Base-by-base conservation (phyloP, 2,888 invertebrate genomes). In the Sturmia bella region DNA sequence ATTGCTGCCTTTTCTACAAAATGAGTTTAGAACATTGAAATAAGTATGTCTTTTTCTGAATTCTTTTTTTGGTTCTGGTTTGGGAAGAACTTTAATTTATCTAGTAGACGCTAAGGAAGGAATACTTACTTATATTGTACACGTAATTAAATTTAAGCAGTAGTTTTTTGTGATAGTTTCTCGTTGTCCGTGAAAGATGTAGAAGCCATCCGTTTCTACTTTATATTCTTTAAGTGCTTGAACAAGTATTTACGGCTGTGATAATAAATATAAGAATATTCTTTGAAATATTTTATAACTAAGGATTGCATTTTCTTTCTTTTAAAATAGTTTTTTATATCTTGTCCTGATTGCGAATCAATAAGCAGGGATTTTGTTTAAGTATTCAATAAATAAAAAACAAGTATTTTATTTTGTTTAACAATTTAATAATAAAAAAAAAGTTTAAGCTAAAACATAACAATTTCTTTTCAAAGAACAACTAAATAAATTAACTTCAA, bases 201-300 rank as follows among this genome's bases (percentile, higher is more conserved):
- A 45, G 61, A 17, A 41, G 72, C 52, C 72, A 15, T n/a, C 19
- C 17, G 17, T 54, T 63, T 63, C 19, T 63, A 13, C 27, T 50
- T 50, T 7, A 37, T 54, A 19, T 66, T 68, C 41, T 68, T 21
- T 54, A 56, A 72, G 52, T 48, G 15, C 66, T 66, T 59, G 37
- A 57, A 32, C 57, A 74, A 74, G 73, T 64, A 78, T 82, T 82
- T 82, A 70, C 54, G 64, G 70, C 82, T 82, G 82, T 82, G 82
- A 82, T 82, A 82, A 82, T 82, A 82, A 78, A 78, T 82, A 72
- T 75, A 70, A 78, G 69, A 73, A 63, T 24, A 56, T 41, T 66
- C n/a, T 70, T 45, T 13, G 39, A 73, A 48, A 63, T 63, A 43
- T 52, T n/a, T 24, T 68, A 43, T 75, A 64, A 48, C 19, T 64